Conservation (phyloP, 2,888 invertebrate genomes). For the Brachypalpus laphriformis region DNA sequence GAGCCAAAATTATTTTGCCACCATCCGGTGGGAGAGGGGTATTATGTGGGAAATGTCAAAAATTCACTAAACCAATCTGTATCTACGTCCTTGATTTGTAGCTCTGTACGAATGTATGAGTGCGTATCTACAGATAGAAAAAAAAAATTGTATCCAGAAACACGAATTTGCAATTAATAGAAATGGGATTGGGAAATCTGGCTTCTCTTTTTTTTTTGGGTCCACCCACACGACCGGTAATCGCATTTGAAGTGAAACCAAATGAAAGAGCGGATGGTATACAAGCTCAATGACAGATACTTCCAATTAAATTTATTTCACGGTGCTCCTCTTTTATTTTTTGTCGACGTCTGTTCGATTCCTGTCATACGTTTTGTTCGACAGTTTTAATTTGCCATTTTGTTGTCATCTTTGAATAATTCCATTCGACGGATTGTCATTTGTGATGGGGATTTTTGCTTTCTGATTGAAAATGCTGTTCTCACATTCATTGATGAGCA, state of each 20-base stretch:
- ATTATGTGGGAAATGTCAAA: not conserved
- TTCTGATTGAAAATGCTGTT: conserved; percentile 19
- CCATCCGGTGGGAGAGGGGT: no score
- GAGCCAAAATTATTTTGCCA: not conserved
- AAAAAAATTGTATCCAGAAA: not conserved
- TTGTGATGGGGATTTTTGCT: conserved; percentile 6
- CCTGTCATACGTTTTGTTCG: not conserved
- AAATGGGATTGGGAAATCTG: not conserved
- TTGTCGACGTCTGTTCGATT: not conserved
- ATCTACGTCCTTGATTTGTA: not conserved
- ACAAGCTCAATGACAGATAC: conserved; percentile 37
- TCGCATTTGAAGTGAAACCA: conserved; percentile 40
- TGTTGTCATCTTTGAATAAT: conserved; percentile 41
- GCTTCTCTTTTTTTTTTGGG: not conserved
- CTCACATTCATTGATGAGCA: not conserved
- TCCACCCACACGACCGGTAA: conserved; percentile 5
- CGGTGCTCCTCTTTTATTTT: not conserved
- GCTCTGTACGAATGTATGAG: not conserved
- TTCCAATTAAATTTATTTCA: conserved; percentile 39
- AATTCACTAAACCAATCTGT: conserved; percentile 1
- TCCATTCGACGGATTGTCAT: conserved; percentile 25
- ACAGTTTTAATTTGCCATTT: conserved; percentile 27
- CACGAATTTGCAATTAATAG: conserved; percentile 12
- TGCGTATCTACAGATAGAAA: not conserved
- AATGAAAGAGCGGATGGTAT: conserved; percentile 17